Evolutionary conservation across 2,888 invertebrate genomes (phyloP), one percentile per base, ranked within the genome.

Genomic region (Cheilosia pagana): DNA sequence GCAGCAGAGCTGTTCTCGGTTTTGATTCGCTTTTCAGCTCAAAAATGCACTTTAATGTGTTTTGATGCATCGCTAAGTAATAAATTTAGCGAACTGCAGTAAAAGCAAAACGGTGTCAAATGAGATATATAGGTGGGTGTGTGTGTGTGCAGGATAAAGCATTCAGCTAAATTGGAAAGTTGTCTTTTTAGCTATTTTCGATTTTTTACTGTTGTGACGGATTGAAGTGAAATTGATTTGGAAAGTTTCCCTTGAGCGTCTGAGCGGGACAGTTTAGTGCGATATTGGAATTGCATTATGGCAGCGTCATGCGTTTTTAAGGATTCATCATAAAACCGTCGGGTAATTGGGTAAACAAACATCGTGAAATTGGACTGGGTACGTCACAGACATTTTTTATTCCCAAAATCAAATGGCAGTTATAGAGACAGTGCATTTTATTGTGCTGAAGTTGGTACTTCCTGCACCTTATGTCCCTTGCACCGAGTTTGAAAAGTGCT

Each of bases 51-150:
- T 76, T 52, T 60, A 48, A 59, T 59, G 59, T 43, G 67, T 59
- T 76, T 76, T 53, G 35, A 76, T 76, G 76, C 76, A 67, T 53
- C 67, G 59, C 59, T 75, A 57, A 50, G 59, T 43, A 67, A 76
- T 76, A 67, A 67, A 76, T 76, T 60, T 67, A 53, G 41, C 16
- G 50, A 59, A 41, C 39, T 25, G 35, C 19, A 35, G 28, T 41
- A 35, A 65, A 45, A 19, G 35, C 57, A 8, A 16, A 12, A 23
- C 23, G 23, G 12, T 62, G 3, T 14, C 19, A 2, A 43, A 7
- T 14, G 43, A 43, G 43, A 43, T 16, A 45, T 7, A 16, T 12
- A 31, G 41, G 3, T 16, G 16, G n/a, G 14, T 1, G n/a, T 43
- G 65, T 14, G 23, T 59, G 21, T 25, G 14, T 41, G 35, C 19